phyloP scores from a whole-genome alignment of 1,140 invertebrate species.

The Drosophila chauvacae region DNA sequence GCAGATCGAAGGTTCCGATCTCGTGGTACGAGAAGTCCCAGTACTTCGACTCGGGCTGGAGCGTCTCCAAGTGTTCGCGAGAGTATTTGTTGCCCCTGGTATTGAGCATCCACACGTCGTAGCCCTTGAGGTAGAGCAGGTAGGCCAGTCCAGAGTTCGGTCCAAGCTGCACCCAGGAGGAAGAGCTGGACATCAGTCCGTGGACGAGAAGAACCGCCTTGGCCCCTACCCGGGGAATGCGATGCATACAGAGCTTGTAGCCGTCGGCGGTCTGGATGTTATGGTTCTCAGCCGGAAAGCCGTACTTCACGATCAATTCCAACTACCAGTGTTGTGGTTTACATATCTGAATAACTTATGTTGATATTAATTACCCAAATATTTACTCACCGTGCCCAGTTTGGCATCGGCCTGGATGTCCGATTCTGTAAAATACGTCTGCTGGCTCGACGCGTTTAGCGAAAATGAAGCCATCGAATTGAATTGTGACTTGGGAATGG shows the following conservation, averaged over 20 bases:
- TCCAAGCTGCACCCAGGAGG: slow-evolving; percentile 86
- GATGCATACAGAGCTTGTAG: slow-evolving; percentile 85
- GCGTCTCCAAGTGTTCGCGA: slow-evolving; percentile 83
- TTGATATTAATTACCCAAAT: not conserved
- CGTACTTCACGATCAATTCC: slow-evolving; percentile 84
- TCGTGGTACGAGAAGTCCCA: slow-evolving; percentile 88
- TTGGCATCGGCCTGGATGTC: slow-evolving; percentile 15
- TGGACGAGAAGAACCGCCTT: slow-evolving; percentile 87
- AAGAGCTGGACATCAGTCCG: slow-evolving; percentile 86
- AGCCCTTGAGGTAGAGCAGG: slow-evolving; percentile 88
- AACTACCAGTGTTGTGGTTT: slow-evolving; percentile 17
- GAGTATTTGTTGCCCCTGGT: slow-evolving; percentile 89
- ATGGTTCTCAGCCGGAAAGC: slow-evolving; percentile 86
- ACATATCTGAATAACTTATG: not conserved
- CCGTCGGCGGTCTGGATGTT: slow-evolving; percentile 85
- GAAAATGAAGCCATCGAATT: not conserved
- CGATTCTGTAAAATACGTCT: not conserved
- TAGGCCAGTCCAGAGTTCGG: slow-evolving; percentile 86
- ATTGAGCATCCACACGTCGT: slow-evolving; percentile 91
- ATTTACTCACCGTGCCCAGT: slow-evolving; percentile 14
- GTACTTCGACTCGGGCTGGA: slow-evolving; percentile 51
- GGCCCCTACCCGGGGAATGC: slow-evolving; percentile 56
- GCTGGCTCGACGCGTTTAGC: no score
- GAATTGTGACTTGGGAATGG: no score
- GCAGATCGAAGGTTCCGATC: slow-evolving; percentile 89